Evolutionary conservation across 2,797 vertebrate species (phyloP).

Genomic region (Garrulus glandarius): DNA sequence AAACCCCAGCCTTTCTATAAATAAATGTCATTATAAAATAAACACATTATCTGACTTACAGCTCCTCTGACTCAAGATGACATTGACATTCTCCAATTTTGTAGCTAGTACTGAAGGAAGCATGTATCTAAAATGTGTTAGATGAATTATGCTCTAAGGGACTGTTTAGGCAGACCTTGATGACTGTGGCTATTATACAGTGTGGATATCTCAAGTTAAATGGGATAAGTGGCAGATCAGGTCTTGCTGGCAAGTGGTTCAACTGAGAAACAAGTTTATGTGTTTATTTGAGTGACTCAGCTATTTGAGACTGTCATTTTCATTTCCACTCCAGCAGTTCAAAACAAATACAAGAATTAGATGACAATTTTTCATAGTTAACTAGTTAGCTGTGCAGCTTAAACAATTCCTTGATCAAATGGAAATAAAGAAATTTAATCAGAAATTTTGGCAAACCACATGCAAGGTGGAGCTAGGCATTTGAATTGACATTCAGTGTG

Average conservation of each 20-base stretch:
- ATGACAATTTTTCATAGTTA: neutral
- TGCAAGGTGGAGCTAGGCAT: neutral
- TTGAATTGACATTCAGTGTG: fast-evolving
- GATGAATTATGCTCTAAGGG: neutral
- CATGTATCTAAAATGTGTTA: neutral
- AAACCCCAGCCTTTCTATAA: neutral
- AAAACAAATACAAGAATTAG: neutral
- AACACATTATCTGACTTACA: neutral
- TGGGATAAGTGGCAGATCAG: neutral
- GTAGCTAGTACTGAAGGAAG: neutral
- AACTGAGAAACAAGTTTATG: neutral
- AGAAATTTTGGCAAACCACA: neutral
- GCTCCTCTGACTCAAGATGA: neutral
- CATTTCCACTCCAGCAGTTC: neutral
- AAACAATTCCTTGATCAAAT: neutral
- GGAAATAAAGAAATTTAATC: neutral
- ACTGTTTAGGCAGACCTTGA: neutral
- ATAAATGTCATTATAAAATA: neutral
- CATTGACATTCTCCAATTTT: neutral
- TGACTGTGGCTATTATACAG: neutral
- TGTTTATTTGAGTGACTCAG: neutral
- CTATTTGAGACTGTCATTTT: neutral
- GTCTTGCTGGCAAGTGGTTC: neutral
- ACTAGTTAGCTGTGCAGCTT: neutral
- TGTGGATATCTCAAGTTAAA: neutral